phyloP scores from a whole-genome alignment of 2,113 vertebrate genomes.

The Ardeotis arabs region DNA sequence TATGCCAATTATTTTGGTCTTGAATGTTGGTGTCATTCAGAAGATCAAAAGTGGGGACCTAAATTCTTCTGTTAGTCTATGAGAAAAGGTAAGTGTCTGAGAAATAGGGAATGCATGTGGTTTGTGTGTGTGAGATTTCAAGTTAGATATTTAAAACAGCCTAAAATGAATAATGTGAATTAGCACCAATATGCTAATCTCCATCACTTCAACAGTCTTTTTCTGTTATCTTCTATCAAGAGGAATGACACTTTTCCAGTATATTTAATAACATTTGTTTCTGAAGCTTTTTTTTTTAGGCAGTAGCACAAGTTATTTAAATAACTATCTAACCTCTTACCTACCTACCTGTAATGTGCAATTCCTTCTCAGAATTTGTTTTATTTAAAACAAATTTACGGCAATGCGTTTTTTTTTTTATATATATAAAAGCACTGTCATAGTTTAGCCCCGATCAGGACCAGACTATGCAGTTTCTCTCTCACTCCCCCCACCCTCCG shows the following conservation, averaged over 20 bases:
- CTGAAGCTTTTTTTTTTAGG: not conserved
- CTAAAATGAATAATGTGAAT: not conserved
- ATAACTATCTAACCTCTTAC: not conserved
- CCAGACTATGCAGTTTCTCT: too few species aligned
- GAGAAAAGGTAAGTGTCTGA: not conserved
- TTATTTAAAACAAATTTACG: too few species aligned
- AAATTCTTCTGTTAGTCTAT: not conserved
- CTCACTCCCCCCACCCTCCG: too few species aligned
- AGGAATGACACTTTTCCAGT: not conserved
- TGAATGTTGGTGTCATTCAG: not conserved
- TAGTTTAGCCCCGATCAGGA: too few species aligned
- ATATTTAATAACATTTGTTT: not conserved
- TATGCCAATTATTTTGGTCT: not conserved
- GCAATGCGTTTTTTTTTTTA: too few species aligned
- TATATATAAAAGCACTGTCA: too few species aligned
- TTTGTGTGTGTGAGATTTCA: not conserved
- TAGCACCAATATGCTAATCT: not conserved
- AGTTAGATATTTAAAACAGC: not conserved
- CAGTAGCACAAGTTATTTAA: not conserved
- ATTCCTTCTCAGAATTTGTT: not conserved
- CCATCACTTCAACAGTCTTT: not conserved
- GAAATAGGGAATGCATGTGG: fast-evolving
- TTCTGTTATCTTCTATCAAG: not conserved
- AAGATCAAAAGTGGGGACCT: not conserved
- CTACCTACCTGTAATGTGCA: not conserved